phyloP scores from a whole-genome alignment of 2,797 vertebrate species.

The Chanos chanos region DNA sequence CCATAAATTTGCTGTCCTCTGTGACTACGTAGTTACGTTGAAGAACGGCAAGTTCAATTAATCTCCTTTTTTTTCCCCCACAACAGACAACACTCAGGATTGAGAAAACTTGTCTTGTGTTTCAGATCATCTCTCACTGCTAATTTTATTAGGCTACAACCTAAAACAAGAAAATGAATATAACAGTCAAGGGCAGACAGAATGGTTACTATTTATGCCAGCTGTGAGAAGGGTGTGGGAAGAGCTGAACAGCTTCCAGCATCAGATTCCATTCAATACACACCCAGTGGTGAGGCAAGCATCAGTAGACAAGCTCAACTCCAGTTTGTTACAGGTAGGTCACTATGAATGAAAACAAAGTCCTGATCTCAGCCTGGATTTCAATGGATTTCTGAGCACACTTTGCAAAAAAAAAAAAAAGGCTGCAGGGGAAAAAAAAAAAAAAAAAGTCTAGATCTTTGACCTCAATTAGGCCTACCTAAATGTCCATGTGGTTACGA shows the following conservation, averaged over 20 bases:
- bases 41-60: slow-evolving; percentile 19
- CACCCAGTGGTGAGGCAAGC: background rate
- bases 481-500: background rate
- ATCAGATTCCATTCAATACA: background rate
- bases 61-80: slow-evolving; percentile 29
- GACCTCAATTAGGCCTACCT: slow-evolving; percentile 3
- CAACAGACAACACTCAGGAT: slow-evolving; percentile 35
- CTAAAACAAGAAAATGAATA: slow-evolving; percentile 25
- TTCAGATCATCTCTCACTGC: slow-evolving; percentile 10
- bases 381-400: background rate
- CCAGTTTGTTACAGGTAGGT: background rate
- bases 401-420: background rate
- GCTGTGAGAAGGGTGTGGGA: background rate
- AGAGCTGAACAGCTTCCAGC: background rate
- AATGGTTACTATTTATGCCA: slow-evolving; percentile 1
- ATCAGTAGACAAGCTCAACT: background rate
- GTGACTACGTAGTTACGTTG: too few species aligned
- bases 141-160: slow-evolving; percentile 32
- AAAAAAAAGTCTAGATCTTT: background rate
- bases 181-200: slow-evolving; percentile 25
- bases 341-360: background rate
- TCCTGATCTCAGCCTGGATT: slow-evolving; percentile 1
- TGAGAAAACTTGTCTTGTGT: slow-evolving; percentile 26
- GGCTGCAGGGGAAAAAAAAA: background rate
- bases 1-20: too few species aligned